phyloP scores from a whole-genome alignment of 2,113 vertebrate genomes.

The Xyrauchen texanus region DNA sequence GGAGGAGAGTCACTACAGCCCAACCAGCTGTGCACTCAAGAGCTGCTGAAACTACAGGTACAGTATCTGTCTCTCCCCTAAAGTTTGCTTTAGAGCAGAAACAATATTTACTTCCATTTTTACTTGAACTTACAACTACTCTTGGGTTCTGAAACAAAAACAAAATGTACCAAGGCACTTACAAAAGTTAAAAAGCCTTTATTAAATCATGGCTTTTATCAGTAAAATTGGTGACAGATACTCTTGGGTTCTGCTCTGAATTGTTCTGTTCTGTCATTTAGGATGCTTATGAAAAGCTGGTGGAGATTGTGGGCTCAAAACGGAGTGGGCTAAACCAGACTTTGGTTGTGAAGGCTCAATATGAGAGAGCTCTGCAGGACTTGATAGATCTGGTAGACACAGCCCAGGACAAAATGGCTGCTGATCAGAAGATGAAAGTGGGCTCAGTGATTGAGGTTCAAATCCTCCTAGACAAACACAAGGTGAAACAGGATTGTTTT shows the following conservation, averaged over 20 bases:
- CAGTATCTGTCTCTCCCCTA: background rate
- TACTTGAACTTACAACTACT: background rate
- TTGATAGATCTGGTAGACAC: slow-evolving; percentile 90
- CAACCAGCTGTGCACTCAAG: slow-evolving; percentile 82
- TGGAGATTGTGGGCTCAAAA: slow-evolving; percentile 84
- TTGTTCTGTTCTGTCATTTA: slow-evolving; percentile 52
- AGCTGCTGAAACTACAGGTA: slow-evolving; percentile 93
- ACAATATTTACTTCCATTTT: background rate
- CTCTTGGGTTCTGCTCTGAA: background rate
- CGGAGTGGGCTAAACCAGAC: slow-evolving; percentile 88
- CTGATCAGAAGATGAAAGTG: slow-evolving; percentile 88
- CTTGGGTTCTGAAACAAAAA: slow-evolving; percentile 17
- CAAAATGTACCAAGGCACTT: no score
- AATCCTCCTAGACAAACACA: slow-evolving; percentile 88
- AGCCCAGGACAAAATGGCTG: slow-evolving; percentile 91
- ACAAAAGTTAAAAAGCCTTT: no score
- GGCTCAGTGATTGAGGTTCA: slow-evolving; percentile 85
- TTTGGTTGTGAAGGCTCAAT: slow-evolving; percentile 87
- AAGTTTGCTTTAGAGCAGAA: no score
- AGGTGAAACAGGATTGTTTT: slow-evolving; percentile 73
- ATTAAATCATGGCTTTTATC: no score
- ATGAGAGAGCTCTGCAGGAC: slow-evolving; percentile 88
- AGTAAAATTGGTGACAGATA: no score
- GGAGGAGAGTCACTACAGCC: slow-evolving; percentile 80
- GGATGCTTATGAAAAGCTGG: slow-evolving; percentile 92